These are phyloP conservation scores for Amphiura filiformis DNA, from an alignment of 35 echinoderm and acorn worm species.

Conservation along the genomic window DNA sequence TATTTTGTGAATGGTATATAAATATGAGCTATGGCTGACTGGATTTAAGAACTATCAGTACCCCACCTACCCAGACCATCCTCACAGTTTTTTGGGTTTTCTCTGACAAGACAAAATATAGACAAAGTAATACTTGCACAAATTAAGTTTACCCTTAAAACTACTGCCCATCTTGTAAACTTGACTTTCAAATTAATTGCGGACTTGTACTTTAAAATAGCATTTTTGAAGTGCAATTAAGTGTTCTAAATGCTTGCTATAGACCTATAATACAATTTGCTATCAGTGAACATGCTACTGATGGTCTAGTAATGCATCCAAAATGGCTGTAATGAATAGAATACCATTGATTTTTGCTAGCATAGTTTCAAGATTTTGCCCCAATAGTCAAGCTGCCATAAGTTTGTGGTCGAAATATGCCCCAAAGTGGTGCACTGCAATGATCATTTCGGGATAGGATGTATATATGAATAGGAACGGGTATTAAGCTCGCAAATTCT, in stretches of 20 bases:
- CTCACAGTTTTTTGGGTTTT: too few species aligned
- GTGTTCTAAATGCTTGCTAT: neutral
- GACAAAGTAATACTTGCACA: too few species aligned
- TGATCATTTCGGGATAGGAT: neutral
- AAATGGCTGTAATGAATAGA: neutral
- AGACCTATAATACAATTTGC: neutral
- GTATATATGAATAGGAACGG: neutral
- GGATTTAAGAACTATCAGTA: too few species aligned
- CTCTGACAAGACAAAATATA: too few species aligned
- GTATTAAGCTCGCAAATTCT: conserved; percentile 1
- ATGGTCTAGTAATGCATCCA: neutral
- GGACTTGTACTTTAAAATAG: neutral
- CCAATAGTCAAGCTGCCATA: neutral
- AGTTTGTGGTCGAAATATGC: conserved; percentile 11
- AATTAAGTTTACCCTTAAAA: too few species aligned
- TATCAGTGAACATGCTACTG: neutral
- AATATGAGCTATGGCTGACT: too few species aligned
- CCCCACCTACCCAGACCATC: too few species aligned
- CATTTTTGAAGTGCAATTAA: neutral
- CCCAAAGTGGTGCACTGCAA: conserved; percentile 1
- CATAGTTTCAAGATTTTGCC: neutral
- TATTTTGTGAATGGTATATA: too few species aligned
- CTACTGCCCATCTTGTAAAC: too few species aligned
- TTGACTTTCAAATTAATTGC: too few species aligned
- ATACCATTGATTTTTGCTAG: neutral